Percentiles rank a stretch among this genome's conserved stretches.
Evolutionary conservation across 2,888 invertebrate species (phyloP).

Genomic region (Mycalesis mineus): DNA sequence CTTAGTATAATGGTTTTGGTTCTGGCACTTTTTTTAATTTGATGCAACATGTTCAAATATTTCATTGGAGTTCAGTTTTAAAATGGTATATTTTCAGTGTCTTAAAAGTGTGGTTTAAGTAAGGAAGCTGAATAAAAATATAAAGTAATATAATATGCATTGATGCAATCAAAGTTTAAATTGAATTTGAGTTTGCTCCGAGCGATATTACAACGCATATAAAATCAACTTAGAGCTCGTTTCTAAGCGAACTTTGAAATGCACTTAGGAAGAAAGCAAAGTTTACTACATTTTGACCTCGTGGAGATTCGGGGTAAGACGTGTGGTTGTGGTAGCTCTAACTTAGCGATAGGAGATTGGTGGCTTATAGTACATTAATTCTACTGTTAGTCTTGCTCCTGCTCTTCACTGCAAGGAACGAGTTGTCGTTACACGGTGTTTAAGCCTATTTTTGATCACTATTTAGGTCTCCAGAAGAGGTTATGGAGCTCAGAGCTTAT

Average conservation of each 20-base stretch:
- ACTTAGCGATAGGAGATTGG: conserved; percentile 5
- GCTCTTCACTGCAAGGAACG: too few relatives aligned
- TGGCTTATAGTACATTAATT: conserved; percentile 16
- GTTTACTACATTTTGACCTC: conserved; percentile 13
- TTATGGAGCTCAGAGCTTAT: too few relatives aligned
- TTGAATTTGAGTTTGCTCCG: conserved; percentile 12
- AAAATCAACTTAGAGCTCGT: conserved; percentile 15
- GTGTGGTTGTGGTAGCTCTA: conserved; percentile 10
- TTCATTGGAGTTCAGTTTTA: too few relatives aligned
- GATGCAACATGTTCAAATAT: too few relatives aligned
- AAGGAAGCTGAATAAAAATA: background rate
- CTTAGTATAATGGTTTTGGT: too few relatives aligned
- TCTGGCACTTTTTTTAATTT: too few relatives aligned
- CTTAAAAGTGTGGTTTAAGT: background rate
- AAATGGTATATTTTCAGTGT: too few relatives aligned
- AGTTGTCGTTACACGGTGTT: too few relatives aligned
- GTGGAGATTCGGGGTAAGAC: conserved; percentile 5
- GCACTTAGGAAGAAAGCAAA: conserved; percentile 16
- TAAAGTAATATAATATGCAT: conserved; percentile 8
- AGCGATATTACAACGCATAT: conserved; percentile 11
- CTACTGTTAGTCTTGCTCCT: background rate
- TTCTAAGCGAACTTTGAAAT: conserved; percentile 10
- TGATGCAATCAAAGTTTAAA: conserved; percentile 13
- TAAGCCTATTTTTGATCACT: too few relatives aligned
- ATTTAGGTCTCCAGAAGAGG: too few relatives aligned